Percentiles rank a stretch among this genome's conserved stretches.
phyloP scores from a whole-genome alignment of 2,888 invertebrate species.

The Tigriopus californicus region DNA sequence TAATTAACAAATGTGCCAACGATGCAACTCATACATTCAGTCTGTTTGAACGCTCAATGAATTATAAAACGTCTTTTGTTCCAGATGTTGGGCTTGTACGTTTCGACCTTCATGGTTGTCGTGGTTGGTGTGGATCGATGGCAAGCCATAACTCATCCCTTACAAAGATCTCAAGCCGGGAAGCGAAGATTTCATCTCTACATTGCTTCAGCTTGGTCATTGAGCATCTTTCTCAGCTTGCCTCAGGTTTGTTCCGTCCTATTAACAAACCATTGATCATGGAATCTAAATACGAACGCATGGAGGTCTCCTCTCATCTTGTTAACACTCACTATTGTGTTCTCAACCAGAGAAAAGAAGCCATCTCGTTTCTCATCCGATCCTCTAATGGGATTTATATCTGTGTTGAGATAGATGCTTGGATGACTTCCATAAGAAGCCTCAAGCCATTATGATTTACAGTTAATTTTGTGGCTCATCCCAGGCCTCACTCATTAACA shows the following conservation, averaged over 20 bases:
- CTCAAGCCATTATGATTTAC: no score
- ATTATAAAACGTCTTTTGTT: slow-evolving; percentile 23
- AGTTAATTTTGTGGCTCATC: no score
- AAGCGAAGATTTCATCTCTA: slow-evolving; percentile 41
- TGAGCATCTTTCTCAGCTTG: slow-evolving; percentile 51
- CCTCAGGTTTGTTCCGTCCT: slow-evolving; percentile 44
- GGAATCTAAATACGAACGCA: no score
- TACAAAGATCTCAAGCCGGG: slow-evolving; percentile 44
- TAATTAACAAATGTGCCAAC: neutral
- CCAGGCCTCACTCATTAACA: no score
- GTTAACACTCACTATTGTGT: no score
- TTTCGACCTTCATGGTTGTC: slow-evolving; percentile 62
- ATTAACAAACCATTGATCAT: no score
- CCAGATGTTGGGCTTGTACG: slow-evolving; percentile 60
- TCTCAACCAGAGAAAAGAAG: no score
- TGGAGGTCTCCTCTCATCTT: no score
- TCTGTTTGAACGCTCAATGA: neutral
- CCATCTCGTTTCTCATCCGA: no score
- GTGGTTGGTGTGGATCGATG: slow-evolving; percentile 63
- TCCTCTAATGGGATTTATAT: no score
- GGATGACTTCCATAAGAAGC: no score
- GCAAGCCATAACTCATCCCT: slow-evolving; percentile 58
- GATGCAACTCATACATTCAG: neutral
- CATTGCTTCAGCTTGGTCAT: slow-evolving; percentile 46
- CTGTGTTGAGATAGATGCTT: no score